Percentiles rank a stretch among this genome's conserved stretches.
Evolutionary conservation across 2,113 vertebrate species (phyloP).

Genomic region (Sminthopsis crassicaudata): DNA sequence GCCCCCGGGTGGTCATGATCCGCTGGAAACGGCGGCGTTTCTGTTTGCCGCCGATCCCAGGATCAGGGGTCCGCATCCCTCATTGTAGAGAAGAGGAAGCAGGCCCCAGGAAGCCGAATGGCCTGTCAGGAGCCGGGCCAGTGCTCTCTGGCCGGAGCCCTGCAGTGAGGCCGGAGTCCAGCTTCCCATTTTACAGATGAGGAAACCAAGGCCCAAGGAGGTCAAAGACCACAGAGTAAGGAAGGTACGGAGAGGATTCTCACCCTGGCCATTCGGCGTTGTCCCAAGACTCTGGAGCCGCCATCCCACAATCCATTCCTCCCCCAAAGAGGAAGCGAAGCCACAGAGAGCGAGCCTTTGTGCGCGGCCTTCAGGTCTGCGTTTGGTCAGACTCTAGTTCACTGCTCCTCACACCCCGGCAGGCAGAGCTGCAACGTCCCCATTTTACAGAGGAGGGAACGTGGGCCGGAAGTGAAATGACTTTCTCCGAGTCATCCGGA

Average conservation of each 20-base stretch:
- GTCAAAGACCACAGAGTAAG: neutral
- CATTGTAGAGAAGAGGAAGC: too few relatives aligned
- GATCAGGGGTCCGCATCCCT: too few relatives aligned
- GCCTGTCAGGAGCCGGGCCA: neutral
- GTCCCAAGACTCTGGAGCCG: neutral
- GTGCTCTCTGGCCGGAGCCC: too few relatives aligned
- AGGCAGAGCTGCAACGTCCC: neutral
- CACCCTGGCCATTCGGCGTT: too few relatives aligned
- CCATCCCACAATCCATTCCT: neutral
- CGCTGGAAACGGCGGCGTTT: neutral
- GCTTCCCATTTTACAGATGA: too few relatives aligned
- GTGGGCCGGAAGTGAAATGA: neutral
- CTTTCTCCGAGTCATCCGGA: neutral
- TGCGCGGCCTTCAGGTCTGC: neutral
- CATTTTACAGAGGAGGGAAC: neutral
- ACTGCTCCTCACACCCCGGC: neutral
- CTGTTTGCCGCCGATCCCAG: neutral
- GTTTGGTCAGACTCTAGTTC: neutral
- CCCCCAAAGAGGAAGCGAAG: neutral
- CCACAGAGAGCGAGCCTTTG: neutral
- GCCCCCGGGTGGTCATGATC: too few relatives aligned
- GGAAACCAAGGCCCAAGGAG: neutral
- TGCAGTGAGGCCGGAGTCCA: neutral
- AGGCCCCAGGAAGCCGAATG: neutral
- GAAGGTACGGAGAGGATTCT: neutral